These are phyloP conservation scores for Neodiprion lecontei DNA, from an alignment of 1,140 invertebrate species.

Conservation along the genomic window DNA sequence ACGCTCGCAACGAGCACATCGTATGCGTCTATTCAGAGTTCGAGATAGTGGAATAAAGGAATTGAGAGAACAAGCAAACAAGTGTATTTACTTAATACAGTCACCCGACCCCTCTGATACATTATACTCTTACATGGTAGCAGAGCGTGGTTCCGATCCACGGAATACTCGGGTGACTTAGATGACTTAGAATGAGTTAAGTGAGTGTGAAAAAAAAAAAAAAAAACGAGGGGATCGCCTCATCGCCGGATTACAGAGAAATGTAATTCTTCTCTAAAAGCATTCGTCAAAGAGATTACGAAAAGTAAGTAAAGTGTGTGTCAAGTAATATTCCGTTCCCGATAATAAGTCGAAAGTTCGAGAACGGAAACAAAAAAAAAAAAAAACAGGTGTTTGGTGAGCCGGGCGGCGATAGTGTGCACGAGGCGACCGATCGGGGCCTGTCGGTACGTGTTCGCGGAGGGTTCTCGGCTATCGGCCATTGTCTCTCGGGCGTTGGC, in stretches of 20 bases:
- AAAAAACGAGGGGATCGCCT: background rate
- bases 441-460: no score
- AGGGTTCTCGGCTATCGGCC: no score
- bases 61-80: no score
- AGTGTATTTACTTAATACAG: no score
- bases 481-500: no score
- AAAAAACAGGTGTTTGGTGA: constrained; percentile 8
- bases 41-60: no score
- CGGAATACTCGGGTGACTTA: constrained; percentile 11
- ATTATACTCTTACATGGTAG: constrained; percentile 13
- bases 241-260: constrained; percentile 7
- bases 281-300: constrained; percentile 8
- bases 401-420: constrained; percentile 12
- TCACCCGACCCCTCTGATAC: no score
- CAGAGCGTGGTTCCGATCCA: constrained; percentile 9
- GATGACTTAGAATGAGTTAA: constrained; percentile 4
- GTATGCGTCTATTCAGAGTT: no score
- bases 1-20: no score
- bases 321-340: background rate
- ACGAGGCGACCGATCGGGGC: background rate
- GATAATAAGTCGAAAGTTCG: no score
- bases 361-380: background rate
- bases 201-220: background rate
- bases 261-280: background rate
- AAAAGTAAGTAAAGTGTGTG: background rate